Conservation (phyloP, 2,113 vertebrate genomes). For the Scolopax mira region DNA sequence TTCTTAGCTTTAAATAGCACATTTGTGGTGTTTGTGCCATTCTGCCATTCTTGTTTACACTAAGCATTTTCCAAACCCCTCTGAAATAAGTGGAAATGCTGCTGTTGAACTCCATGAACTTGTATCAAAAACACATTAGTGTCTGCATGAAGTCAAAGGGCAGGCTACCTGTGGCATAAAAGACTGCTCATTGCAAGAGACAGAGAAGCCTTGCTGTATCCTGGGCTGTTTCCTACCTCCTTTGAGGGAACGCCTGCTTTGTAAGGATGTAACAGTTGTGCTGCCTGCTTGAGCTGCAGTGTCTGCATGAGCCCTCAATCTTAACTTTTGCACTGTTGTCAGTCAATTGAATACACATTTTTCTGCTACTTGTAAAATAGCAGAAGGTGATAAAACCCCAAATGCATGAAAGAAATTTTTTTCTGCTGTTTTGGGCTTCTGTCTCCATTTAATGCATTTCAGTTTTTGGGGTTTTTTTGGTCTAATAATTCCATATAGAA, state of each 20-base stretch:
- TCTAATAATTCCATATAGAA: background rate
- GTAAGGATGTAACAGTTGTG: rapidly evolving
- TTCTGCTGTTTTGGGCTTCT: background rate
- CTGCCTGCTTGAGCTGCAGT: background rate
- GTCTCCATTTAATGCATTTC: background rate
- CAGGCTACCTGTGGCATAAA: background rate
- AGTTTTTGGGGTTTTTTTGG: background rate
- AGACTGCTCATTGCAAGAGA: background rate
- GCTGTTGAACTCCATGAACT: background rate
- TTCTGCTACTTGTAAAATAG: background rate
- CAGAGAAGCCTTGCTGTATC: background rate
- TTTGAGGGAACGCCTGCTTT: background rate
- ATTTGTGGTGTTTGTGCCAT: background rate
- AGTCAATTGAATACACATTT: background rate
- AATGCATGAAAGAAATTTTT: background rate
- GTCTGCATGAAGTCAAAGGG: background rate
- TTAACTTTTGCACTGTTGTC: background rate
- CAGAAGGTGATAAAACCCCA: background rate
- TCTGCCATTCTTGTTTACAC: background rate
- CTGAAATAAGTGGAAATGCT: background rate
- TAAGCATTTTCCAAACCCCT: background rate
- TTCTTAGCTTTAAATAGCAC: background rate
- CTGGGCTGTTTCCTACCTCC: background rate
- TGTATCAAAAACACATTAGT: background rate
- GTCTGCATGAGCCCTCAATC: background rate